Conservation (phyloP, 92 coral and sea anemone genomes). For the Epizoanthus rinbou region DNA sequence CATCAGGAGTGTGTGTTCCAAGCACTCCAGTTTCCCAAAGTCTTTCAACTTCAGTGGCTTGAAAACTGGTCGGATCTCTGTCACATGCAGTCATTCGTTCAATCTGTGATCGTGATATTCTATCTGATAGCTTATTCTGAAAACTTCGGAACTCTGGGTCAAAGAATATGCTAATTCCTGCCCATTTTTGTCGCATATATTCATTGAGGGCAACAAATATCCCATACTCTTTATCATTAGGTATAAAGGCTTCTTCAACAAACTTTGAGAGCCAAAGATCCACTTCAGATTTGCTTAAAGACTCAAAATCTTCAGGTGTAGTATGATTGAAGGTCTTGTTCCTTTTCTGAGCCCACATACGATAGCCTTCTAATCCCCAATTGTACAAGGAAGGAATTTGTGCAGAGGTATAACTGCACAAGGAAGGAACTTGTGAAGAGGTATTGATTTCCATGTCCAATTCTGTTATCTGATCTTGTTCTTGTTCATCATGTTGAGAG, state of each 20-base stretch:
- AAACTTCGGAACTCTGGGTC: constrained; percentile 15
- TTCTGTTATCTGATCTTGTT: neutral
- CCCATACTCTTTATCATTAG: constrained; percentile 9
- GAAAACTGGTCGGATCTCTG: constrained; percentile 19
- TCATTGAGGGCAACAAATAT: constrained; percentile 24
- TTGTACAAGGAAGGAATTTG: neutral
- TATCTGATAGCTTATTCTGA: constrained; percentile 6
- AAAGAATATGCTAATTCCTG: constrained; percentile 16
- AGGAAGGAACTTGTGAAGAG: neutral
- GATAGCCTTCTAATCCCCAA: constrained; percentile 11
- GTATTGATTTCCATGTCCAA: neutral
- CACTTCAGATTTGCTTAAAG: constrained; percentile 7
- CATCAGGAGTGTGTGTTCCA: constrained; percentile 19
- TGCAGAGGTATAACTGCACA: neutral
- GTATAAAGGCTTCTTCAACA: constrained; percentile 7
- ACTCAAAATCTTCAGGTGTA: neutral
- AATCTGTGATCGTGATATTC: neutral
- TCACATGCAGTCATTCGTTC: neutral
- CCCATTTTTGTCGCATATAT: neutral
- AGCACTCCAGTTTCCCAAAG: constrained; percentile 8
- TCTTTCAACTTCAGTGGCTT: constrained; percentile 5
- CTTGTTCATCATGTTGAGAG: neutral
- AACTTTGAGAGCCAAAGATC: constrained; percentile 1
- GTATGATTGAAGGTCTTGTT: neutral
- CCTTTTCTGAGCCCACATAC: neutral